Evolutionary conservation across 92 coral and sea anemone species (phyloP), one percentile per base, ranked within the genome.

Genomic region (Epizoanthus scotinus): DNA sequence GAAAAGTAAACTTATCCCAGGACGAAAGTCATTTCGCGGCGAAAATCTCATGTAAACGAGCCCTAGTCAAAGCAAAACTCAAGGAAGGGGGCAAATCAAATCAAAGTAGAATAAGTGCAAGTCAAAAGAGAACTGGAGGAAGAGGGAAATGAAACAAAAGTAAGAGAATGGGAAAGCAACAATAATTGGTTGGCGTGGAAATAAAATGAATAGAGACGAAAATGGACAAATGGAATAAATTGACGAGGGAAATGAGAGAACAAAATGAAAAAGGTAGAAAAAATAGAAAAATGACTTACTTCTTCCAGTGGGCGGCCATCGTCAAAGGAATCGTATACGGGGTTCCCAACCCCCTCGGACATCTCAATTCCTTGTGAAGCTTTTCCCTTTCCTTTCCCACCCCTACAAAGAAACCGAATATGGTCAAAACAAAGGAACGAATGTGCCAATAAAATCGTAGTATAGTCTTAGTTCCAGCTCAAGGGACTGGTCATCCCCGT

Each of bases 281-380:
- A 6, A 15, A 14, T 22, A 12, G 19, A 28, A 12, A 50, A 12
- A 50, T 14, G 6, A 36, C 94, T 86, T 87, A 95, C 99, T 70
- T 94, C 98, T 79, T 95, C 98, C 9, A 95, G 87, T 0, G 94
- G 97, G 75, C 92, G 94, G 52, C 97, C 99, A 79, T 95, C 99
- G 64, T 95, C 91, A 79, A 90, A 90, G 3, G 97, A 73, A 74
- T 92, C 97, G 85, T 95, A 95, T 36, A 95, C 99, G 64, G 99
- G 99, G 79, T 95, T 95, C 22, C 99, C 99, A 70, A 95, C 94
- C 8, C 99, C 99, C 64, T 91, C 99, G 0, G 98, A 91, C 79
- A 92, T 85, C 63, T 89, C 97, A 19, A 95, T 81, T 14, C 3
- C 73, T 77, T 80, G 85, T 0, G 61, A 84, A 0, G 84, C 80